Evolutionary conservation across 2,888 invertebrate species (phyloP), one percentile per base, ranked within the genome.

Genomic region (Cephus pygmeus): DNA sequence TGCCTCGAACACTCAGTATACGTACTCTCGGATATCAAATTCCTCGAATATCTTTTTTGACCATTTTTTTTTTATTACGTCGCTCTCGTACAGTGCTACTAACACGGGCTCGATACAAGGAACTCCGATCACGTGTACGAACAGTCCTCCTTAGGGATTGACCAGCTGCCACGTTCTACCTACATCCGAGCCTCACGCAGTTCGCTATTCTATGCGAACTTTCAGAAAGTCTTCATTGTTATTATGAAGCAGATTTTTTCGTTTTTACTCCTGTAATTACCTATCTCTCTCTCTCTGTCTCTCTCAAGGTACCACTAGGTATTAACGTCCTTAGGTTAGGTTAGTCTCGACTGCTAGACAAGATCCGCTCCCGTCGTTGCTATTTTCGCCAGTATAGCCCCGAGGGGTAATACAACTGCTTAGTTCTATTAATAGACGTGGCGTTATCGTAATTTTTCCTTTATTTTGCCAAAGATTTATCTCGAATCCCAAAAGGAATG

Each of bases 381-480:
- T 84, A 83, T 84, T 83, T 85, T 82, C 78, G 80, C 79, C 73
- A 30, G 9, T 56, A 69, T 76, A 81, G 83, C 76, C 81, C 81
- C 82, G 76, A 78, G 76, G 75, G 79, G 84, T 78, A 78, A 83
- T 79, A 84, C 82, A 83, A 85, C 85, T 83, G 84, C 84, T 81
- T 77, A 80, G 79, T 80, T 84, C 87, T 87, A 87, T 87, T 86
- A 84, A 85, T 85, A 87, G 83, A 80, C 76, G 81, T 87, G 86
- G 83, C 84, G 85, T 85, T 87, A 85, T 84, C 85, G 78, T 74
- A 76, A 76, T 79, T 79, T 79, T 77, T 78, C 69, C 69, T 69
- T 77, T 35, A 68, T 73, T 69, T 69, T 76, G 12, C 56, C 56
- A 23, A 56, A 56, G 9, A 56, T 23, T 56, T 56, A 56, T 23